Conservation (phyloP, 2,113 vertebrate species). For the Dromaius novaehollandiae region DNA sequence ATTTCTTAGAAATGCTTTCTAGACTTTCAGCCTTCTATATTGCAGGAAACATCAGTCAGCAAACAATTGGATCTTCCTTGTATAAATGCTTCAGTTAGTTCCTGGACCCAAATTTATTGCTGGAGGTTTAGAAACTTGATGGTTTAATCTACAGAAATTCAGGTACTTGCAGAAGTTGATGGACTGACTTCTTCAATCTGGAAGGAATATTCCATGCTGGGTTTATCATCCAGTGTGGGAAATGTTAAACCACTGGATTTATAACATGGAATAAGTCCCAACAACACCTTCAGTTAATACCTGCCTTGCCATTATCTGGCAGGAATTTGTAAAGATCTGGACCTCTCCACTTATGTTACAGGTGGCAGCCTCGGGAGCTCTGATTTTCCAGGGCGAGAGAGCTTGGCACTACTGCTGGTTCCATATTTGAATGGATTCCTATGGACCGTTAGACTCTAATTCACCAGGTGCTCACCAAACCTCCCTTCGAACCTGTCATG, state of each 20-base stretch:
- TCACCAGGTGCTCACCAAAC: conserved; percentile 69
- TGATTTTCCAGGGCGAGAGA: conserved; percentile 73
- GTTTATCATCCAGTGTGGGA: conserved; percentile 52
- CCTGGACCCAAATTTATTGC: conserved; percentile 56
- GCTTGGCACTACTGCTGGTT: conserved; percentile 71
- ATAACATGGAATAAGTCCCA: conserved; percentile 42
- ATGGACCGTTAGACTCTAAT: conserved; percentile 71
- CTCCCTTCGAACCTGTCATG: conserved; percentile 67
- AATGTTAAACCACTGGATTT: conserved; percentile 49
- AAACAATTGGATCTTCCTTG: conserved; percentile 12
- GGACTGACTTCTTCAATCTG: conserved; percentile 63
- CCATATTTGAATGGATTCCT: conserved; percentile 71
- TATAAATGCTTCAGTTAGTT: conserved; percentile 36
- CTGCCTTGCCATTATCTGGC: conserved; percentile 62
- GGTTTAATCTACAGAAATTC: conserved; percentile 73
- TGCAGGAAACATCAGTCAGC: conserved; percentile 25
- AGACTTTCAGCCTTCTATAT: conserved; percentile 53
- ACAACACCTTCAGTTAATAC: conserved; percentile 42
- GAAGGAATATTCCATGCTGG: conserved; percentile 51
- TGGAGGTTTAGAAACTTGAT: conserved; percentile 72
- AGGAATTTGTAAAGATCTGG: conserved; percentile 71
- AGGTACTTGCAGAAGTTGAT: conserved; percentile 69
- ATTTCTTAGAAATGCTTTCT: conserved; percentile 9
- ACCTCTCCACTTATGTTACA: conserved; percentile 74
- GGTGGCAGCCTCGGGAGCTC: conserved; percentile 72